phyloP scores from a whole-genome alignment of 2,113 vertebrate genomes.

The Athene cunicularia region DNA sequence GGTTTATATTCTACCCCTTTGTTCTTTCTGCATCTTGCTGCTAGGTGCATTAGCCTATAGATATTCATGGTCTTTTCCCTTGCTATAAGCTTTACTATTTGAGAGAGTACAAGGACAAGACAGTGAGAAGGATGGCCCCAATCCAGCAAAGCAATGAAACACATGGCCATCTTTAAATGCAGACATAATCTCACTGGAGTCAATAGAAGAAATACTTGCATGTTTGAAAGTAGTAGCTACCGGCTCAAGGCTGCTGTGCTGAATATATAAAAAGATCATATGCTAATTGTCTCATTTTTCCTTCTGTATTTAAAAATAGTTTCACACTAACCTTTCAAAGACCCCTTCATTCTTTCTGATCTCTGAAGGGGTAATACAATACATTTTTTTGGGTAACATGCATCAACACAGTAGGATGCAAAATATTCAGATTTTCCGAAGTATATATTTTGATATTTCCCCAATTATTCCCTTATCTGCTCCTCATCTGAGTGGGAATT shows the following conservation, averaged over 20 bases:
- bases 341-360: not conserved
- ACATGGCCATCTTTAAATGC: not conserved
- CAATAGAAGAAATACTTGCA: not conserved
- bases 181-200: not conserved
- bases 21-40: not conserved
- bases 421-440: conserved; percentile 8
- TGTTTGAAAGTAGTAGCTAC: not conserved
- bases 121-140: not conserved
- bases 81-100: not conserved
- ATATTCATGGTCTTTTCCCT: not conserved
- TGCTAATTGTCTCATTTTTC: not conserved
- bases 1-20: not conserved
- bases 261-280: not conserved
- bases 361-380: not conserved
- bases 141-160: not conserved
- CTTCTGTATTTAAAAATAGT: conserved; percentile 6
- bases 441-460: not conserved
- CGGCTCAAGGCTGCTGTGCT: not conserved
- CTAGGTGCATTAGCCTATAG: not conserved
- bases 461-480: not conserved
- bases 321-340: conserved; percentile 4
- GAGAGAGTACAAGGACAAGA: not conserved
- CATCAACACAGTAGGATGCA: not conserved
- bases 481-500: not conserved
- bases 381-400: not conserved